phyloP scores from a whole-genome alignment of 2,797 vertebrate species.

The Myioborus miniatus region DNA sequence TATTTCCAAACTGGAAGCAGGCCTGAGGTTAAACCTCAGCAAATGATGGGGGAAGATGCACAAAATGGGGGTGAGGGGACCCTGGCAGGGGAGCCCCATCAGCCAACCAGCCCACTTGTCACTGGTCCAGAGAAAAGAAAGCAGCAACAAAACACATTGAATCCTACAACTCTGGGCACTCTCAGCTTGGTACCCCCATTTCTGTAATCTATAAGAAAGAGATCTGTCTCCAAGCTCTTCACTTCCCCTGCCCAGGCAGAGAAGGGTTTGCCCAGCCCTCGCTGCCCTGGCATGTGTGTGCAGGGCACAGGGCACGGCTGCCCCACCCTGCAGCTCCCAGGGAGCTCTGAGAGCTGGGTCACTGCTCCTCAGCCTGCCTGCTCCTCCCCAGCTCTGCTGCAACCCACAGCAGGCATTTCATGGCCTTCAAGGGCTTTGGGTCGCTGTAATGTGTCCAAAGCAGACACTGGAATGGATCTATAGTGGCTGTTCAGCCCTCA shows the following conservation, averaged over 20 bases:
- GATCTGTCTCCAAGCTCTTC: background rate
- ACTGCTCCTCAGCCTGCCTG: background rate
- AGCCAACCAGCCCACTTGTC: background rate
- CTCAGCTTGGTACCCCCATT: background rate
- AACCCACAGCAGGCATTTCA: background rate
- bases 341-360: background rate
- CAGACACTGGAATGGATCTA: background rate
- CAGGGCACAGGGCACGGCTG: fast-evolving
- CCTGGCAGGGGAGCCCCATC: background rate
- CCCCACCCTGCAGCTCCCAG: background rate
- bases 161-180: background rate
- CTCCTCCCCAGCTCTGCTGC: background rate
- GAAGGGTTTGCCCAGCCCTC: background rate
- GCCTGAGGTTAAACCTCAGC: background rate
- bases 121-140: background rate
- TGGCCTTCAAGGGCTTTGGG: background rate
- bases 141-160: background rate
- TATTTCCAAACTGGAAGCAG: slow-evolving; percentile 18
- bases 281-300: background rate
- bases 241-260: background rate
- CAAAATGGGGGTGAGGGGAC: background rate
- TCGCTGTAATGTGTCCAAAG: background rate
- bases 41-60: background rate
- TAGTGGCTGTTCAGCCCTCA: background rate
- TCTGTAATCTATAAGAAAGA: background rate